A percentile compares a stretch with the other conserved stretches of the same genome.
Evolutionary conservation across 2,797 vertebrate species (phyloP).

Genomic region (Ambastaia sidthimunki): DNA sequence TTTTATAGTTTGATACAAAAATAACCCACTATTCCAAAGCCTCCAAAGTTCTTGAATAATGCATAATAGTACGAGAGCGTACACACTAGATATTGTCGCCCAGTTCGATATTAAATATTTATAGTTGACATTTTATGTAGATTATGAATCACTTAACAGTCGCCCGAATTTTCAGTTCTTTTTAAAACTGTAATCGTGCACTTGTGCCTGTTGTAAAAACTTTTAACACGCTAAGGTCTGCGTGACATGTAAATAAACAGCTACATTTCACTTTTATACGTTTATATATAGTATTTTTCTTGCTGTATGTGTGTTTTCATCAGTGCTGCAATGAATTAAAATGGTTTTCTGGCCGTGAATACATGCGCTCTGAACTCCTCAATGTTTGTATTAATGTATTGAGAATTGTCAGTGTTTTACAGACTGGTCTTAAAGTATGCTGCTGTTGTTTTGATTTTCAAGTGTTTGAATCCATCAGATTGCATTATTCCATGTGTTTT

Average conservation of each 20-base stretch:
- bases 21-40: conserved; percentile 65
- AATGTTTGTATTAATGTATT: neutral
- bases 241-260: conserved; percentile 57
- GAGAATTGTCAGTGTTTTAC: neutral
- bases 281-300: neutral
- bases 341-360: neutral
- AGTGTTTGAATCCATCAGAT: conserved; percentile 12
- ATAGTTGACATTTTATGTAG: conserved; percentile 76
- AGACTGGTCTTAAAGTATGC: conserved; percentile 15
- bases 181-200: conserved; percentile 69
- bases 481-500: neutral
- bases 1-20: conserved; percentile 62
- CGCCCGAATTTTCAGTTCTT: conserved; percentile 67
- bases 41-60: conserved; percentile 73
- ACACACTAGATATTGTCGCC: conserved; percentile 73
- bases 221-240: conserved; percentile 47
- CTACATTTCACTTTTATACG: conserved; percentile 18
- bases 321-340: neutral
- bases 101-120: conserved; percentile 80
- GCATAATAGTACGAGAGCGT: conserved; percentile 69
- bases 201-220: conserved; percentile 46
- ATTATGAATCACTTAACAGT: conserved; percentile 68
- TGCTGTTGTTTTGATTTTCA: conserved; percentile 10
- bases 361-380: neutral
- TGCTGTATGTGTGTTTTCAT: neutral